Evolutionary conservation across 2,113 vertebrate species (phyloP), one percentile per base, ranked within the genome.

Genomic region (Poeciliopsis prolifica): DNA sequence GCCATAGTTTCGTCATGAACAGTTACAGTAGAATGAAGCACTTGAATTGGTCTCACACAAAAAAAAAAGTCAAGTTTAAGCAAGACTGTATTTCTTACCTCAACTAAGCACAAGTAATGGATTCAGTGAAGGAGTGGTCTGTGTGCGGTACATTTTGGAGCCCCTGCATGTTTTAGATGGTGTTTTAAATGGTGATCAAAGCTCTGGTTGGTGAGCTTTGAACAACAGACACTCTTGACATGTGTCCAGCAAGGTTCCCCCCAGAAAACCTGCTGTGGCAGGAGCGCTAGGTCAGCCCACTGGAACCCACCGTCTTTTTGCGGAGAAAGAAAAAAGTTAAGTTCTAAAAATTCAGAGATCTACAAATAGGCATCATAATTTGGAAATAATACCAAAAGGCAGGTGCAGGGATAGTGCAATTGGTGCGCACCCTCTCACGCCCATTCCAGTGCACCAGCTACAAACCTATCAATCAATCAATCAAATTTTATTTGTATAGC

Each of bases 171-270:
- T 68, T 44, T 9, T 63, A 35, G 60, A 37, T 54, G 54, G 71
- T 61, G 61, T 33, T 79, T 72, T 29, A 29, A 2, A 29, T 29
- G 29, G 29, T 29, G 29, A 29, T 29, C 29, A 29, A 29, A 29
- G 29, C 29, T 84, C 77, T 86, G 89, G 88, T 80, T 84, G 85
- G 83, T 66, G 63, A 60, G 64, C 58, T 68, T 31, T 65, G 51
- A 54, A 65, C 44, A 68, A 31, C 51, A 86, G 86, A 86, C 79
- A 80, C 11, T 29, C 26, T 13, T 3, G 12, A 28, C 15, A 2
- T 15, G 15, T 29, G 61, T 17, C 44, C 44, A 48, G 5, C 44
- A 48, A n/a, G n/a, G n/a, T n/a, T n/a, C n/a, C n/a, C n/a, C n/a
- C n/a, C n/a, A n/a, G n/a, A n/a, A n/a, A n/a, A n/a, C n/a, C n/a